Evolutionary conservation across 2,888 invertebrate species (phyloP).

Genomic region (Linyphia triangularis): DNA sequence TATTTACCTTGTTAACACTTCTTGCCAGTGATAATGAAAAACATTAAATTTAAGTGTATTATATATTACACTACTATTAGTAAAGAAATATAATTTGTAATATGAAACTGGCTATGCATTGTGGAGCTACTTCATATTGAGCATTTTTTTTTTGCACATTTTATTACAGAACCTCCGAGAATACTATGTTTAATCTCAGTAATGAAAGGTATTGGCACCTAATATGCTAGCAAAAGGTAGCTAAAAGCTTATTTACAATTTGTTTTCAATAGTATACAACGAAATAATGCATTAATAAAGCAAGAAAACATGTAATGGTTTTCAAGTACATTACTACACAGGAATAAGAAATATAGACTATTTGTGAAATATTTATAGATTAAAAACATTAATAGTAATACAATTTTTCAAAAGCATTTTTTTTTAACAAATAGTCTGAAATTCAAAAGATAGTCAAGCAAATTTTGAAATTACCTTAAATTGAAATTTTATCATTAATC

Average conservation of each 20-base stretch:
- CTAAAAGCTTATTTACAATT: slow-evolving; percentile 45
- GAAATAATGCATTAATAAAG: background rate
- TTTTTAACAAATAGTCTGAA: no score
- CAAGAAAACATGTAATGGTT: background rate
- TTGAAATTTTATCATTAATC: no score
- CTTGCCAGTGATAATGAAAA: no score
- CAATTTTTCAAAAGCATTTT: no score
- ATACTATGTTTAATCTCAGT: slow-evolving; percentile 57
- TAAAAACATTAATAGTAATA: no score
- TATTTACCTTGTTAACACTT: no score
- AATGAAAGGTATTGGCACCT: slow-evolving; percentile 68
- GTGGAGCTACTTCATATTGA: slow-evolving; percentile 64
- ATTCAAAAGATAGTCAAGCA: no score
- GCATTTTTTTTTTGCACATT: slow-evolving; percentile 51
- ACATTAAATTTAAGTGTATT: no score
- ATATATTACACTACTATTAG: no score
- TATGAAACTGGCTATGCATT: slow-evolving; percentile 25
- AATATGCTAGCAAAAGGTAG: slow-evolving; percentile 45
- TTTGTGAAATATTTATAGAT: no score
- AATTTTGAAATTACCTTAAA: no score
- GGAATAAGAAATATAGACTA: background rate
- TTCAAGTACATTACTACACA: background rate
- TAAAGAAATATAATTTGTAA: background rate
- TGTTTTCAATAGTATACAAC: background rate
- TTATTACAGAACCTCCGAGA: slow-evolving; percentile 47